These are phyloP conservation scores for Rallus crepitans DNA, from an alignment of 2,797 vertebrate species.

Conservation along the genomic window DNA sequence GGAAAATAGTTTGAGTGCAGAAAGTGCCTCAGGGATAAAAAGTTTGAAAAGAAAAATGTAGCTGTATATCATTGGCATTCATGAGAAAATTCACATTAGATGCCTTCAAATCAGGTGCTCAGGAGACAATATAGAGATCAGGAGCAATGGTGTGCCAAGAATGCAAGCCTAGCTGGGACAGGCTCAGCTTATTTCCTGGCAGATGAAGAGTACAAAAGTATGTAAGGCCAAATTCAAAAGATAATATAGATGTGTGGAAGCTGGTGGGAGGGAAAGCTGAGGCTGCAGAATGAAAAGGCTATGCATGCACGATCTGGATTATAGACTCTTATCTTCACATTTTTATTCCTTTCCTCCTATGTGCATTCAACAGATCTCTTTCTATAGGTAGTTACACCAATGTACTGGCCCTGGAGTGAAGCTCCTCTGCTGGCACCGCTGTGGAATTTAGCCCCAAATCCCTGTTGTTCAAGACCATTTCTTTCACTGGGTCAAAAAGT, in stretches of 20 bases:
- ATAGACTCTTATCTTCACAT: not conserved
- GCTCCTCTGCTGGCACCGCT: not conserved
- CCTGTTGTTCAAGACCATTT: not conserved
- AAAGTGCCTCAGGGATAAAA: slow-evolving; percentile 69
- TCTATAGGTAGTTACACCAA: not conserved
- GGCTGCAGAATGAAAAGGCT: not conserved
- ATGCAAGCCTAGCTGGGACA: slow-evolving; percentile 35
- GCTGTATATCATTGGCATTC: slow-evolving; percentile 75
- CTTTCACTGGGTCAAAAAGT: not conserved
- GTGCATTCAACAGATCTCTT: not conserved
- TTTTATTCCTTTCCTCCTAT: not conserved
- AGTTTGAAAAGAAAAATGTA: slow-evolving; percentile 72
- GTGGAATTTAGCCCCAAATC: not conserved
- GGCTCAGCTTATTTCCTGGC: not conserved
- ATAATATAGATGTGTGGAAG: slow-evolving; percentile 18
- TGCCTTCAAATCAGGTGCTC: slow-evolving; percentile 70
- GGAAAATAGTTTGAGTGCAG: slow-evolving; percentile 65
- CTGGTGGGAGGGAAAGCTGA: slow-evolving; percentile 36
- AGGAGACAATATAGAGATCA: slow-evolving; percentile 73
- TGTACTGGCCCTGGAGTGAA: not conserved
- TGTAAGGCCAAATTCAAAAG: slow-evolving; percentile 27
- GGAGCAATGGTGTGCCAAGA: slow-evolving; percentile 63
- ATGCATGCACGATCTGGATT: not conserved
- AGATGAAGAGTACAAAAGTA: slow-evolving; percentile 8
- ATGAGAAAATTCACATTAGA: slow-evolving; percentile 75